Conservation (phyloP, 2,113 vertebrate genomes). For the Antigone vipio region DNA sequence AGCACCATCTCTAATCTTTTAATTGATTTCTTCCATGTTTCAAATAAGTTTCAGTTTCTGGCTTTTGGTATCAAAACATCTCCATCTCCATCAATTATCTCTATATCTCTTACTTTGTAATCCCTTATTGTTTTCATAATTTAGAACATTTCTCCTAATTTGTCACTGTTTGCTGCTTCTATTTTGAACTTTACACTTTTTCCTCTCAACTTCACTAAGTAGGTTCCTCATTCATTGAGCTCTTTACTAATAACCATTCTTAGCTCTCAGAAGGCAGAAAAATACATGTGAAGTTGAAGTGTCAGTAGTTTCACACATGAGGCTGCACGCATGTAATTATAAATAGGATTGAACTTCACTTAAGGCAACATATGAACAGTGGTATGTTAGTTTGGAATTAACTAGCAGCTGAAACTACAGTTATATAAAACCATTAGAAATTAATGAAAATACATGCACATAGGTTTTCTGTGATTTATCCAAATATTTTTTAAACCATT, state of each 20-base stretch:
- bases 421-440: neutral
- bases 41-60: neutral
- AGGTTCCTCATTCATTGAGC: neutral
- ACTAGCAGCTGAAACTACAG: neutral
- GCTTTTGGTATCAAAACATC: neutral
- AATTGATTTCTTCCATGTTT: neutral
- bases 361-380: neutral
- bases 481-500: neutral
- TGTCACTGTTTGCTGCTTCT: neutral
- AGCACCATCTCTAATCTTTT: neutral
- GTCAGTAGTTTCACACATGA: neutral
- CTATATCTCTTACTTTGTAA: neutral
- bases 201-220: neutral
- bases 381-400: neutral
- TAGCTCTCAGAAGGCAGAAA: neutral
- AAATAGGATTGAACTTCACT: neutral
- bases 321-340: neutral
- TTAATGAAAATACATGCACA: neutral
- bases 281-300: neutral
- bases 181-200: neutral
- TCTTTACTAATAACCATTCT: neutral
- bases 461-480: neutral
- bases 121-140: neutral
- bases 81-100: neutral
- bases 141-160: neutral